phyloP scores from a whole-genome alignment of 1,140 invertebrate genomes.

The Nasonia giraulti region DNA sequence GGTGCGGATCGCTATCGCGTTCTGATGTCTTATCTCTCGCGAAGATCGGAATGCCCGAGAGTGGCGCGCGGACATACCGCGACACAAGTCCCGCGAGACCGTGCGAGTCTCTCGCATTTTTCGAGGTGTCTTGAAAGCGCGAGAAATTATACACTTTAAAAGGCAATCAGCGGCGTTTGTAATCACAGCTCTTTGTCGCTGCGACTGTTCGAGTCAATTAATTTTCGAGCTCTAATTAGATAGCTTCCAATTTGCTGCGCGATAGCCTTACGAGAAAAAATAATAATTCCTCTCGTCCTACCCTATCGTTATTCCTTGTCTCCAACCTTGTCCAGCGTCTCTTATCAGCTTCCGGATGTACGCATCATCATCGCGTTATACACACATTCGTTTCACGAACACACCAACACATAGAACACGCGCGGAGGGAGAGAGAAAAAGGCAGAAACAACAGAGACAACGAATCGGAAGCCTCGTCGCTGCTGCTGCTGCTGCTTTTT shows the following conservation, averaged over 20 bases:
- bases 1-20: neutral
- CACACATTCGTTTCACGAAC: neutral
- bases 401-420: neutral
- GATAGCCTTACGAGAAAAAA: neutral
- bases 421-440: neutral
- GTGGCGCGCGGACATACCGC: no score
- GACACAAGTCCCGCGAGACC: no score
- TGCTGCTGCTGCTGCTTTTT: constrained; percentile 35
- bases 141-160: neutral
- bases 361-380: neutral
- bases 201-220: no score
- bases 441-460: neutral
- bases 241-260: no score
- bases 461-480: neutral
- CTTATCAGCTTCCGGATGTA: constrained; percentile 3
- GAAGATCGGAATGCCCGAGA: no score
- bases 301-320: neutral
- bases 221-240: no score
- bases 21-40: neutral
- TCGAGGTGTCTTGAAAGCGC: neutral
- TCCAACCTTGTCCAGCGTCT: neutral
- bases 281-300: neutral
- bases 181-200: no score
- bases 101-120: no score
- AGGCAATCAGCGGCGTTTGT: neutral